Evolutionary conservation across 2,113 vertebrate species (phyloP), one percentile per base, ranked within the genome.

Genomic region (Struthio camelus): DNA sequence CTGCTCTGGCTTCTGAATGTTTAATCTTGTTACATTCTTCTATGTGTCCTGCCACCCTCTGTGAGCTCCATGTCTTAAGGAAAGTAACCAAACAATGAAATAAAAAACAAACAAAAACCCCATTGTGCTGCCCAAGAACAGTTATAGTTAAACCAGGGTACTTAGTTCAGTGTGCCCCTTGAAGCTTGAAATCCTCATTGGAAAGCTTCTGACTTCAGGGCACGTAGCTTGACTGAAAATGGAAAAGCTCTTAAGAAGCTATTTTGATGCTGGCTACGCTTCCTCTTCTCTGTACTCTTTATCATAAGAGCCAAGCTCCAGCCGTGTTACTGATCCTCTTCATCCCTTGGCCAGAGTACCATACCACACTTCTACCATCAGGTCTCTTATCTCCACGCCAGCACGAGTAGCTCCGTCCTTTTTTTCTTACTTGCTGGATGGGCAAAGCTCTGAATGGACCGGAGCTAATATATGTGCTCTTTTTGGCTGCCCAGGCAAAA

Each of bases 351-450:
- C 81, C 90, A 93, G 81, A 62, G 54, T 94, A 67, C 91, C 89
- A 50, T 90, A 19, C 94, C 90, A 90, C 53, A 50, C 75, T 89
- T 81, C 50, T 76, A 23, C 76, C 82, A 71, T 93, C 71, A 94
- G 93, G 59, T 93, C 79, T 80, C 27, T 67, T 91, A 66, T 87
- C 81, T 93, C 62, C 50, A 91, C 67, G 58, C 34, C 82, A 94
- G 36, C 58, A 66, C 79, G 87, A 65, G 79, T 79, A 87, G 81
- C 32, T 87, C 66, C 64, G 34, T 89, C n/a, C n/a, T 23, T 76
- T 80, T 87, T 93, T 82, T 95, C n/a, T n/a, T 71, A 85, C 62
- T 85, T 87, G 67, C 30, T 96, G 90, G 81, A 77, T 94, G 78
- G 78, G 67, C 78, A 81, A 89, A 80, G 80, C 93, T 96, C 93